Conservation (phyloP, 2,797 vertebrate species). For the Halcyon leucocephala region DNA sequence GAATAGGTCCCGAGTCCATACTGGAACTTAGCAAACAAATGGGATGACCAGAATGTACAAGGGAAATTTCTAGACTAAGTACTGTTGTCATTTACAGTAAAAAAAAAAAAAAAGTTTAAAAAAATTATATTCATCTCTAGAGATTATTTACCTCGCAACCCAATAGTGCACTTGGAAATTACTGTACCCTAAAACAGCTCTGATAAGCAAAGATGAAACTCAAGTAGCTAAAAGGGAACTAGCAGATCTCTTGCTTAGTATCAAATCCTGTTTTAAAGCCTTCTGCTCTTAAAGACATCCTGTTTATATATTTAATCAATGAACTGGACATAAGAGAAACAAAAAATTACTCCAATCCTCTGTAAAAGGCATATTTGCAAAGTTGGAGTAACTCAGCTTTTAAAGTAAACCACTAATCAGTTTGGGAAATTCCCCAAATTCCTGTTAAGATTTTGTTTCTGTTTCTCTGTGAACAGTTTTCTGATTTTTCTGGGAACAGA, state of each 20-base stretch:
- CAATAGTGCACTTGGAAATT: constrained; percentile 65
- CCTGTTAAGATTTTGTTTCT: constrained; percentile 23
- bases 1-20: not conserved
- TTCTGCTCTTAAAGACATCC: constrained; percentile 79
- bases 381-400: not conserved
- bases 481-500: not conserved
- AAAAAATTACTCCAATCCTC: not conserved
- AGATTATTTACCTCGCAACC: constrained; percentile 42
- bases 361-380: not conserved
- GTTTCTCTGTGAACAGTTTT: not conserved
- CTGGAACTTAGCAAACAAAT: constrained; percentile 34
- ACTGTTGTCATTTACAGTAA: constrained; percentile 71
- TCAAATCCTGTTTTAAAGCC: constrained; percentile 80
- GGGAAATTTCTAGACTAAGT: constrained; percentile 69
- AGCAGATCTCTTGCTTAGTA: constrained; percentile 69
- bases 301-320: constrained; percentile 73
- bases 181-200: constrained; percentile 72
- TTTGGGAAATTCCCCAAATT: constrained; percentile 7
- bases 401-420: constrained; percentile 1
- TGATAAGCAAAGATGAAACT: constrained; percentile 79
- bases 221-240: constrained; percentile 78
- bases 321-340: constrained; percentile 36
- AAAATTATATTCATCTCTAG: constrained; percentile 65
- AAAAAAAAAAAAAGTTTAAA: constrained; percentile 28
- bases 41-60: constrained; percentile 48